Percentiles rank a stretch among this genome's conserved stretches.
These are phyloP conservation scores for Atlantisia rogersi DNA, from an alignment of 2,113 vertebrate species.

Conservation along the genomic window DNA sequence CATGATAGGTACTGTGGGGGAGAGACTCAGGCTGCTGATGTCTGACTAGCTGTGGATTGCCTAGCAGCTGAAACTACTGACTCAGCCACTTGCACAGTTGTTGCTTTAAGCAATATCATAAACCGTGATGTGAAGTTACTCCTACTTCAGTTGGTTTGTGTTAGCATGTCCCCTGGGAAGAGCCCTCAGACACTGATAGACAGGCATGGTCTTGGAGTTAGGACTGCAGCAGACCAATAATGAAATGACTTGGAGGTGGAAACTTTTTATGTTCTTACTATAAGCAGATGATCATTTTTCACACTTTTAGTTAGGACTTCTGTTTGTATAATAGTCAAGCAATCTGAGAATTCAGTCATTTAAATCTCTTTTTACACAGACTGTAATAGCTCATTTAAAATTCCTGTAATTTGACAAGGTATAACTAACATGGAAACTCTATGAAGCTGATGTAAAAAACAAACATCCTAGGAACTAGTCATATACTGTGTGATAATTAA, in stretches of 20 bases:
- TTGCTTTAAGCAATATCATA: background rate
- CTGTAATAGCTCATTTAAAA: background rate
- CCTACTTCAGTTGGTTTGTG: background rate
- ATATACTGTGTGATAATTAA: background rate
- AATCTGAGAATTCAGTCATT: background rate
- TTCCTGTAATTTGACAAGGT: background rate
- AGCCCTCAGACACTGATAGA: rapidly evolving
- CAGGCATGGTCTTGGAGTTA: background rate
- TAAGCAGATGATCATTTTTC: background rate
- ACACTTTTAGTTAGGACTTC: background rate
- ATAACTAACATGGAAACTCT: background rate
- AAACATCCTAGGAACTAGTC: background rate
- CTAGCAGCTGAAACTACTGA: background rate
- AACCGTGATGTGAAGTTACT: background rate
- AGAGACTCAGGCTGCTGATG: background rate
- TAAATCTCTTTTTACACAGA: background rate
- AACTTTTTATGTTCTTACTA: background rate
- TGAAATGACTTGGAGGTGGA: background rate
- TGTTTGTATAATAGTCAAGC: background rate
- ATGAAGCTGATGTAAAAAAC: background rate
- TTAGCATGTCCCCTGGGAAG: background rate
- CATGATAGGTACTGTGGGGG: background rate
- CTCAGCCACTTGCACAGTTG: background rate
- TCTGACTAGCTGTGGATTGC: background rate
- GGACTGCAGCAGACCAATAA: background rate